Base-by-base conservation (phyloP, 2,113 vertebrate genomes). In the Calypte anna region DNA sequence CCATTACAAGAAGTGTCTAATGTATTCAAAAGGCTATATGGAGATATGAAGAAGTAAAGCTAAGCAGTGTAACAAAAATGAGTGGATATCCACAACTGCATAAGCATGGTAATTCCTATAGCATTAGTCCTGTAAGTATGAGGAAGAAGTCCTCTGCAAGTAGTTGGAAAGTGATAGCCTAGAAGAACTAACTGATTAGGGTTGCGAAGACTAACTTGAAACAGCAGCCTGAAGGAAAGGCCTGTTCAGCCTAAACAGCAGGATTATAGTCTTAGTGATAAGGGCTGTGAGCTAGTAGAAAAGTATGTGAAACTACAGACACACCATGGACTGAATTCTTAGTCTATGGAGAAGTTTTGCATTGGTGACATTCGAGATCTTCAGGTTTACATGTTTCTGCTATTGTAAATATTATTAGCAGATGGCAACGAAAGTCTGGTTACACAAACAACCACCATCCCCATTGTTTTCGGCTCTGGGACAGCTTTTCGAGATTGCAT, bases 401-500 rank as follows among this genome's bases (percentile, higher is more conserved):
- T 63, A 63, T 68, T 77, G 78, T 25, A 91, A 90, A 86, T 84
- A 89, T 63, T 84, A 91, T 63, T 91, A 94, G 79, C 76, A 91
- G 82, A 91, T 81, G 68, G 63, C 64, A 91, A 28, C 58, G 82
- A 44, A 69, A 46, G 59, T 69, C 36, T 62, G 85, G 59, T 62
- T 78, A 88, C 57, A 85, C 53, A 74, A 95, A 75, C 72, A 80
- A 58, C 23, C 70, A 55, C 55, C 27, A 3, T 57, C 44, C 61
- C 68, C 8, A 0, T 10, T 90, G 61, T 53, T 78, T 94, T 91
- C 28, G 20, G 85, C 55, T 79, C 90, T 79, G 1, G 0, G 80
- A 57, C n/a, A 64, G 25, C 75, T 51, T 84, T 87, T 84, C 69
- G 63, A 63, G 77, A 76, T 5, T 4, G 9, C 27, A 75, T 0